These are phyloP conservation scores for Hylaea fasciaria DNA, from an alignment of 2,888 invertebrate genomes.

Conservation along the genomic window DNA sequence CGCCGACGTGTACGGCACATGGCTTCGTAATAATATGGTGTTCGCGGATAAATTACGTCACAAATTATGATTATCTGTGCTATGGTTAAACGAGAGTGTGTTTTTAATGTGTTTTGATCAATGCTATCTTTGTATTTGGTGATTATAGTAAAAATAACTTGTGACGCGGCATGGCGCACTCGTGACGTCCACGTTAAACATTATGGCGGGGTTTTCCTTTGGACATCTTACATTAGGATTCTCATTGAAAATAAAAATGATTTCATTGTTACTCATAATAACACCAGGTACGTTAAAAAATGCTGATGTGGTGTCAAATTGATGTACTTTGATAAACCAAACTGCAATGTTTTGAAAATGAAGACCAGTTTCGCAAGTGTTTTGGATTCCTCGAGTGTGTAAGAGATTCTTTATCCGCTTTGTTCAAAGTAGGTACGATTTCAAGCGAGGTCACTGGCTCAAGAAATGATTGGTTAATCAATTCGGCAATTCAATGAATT, in stretches of 20 bases:
- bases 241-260: conserved; percentile 1
- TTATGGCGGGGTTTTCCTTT: conserved; percentile 73
- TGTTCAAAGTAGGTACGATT: conserved; percentile 74
- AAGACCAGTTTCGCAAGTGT: conserved; percentile 48
- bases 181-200: conserved; percentile 79
- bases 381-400: conserved; percentile 52
- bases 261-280: neutral
- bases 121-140: conserved; percentile 12
- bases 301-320: conserved; percentile 26
- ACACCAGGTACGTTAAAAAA: conserved; percentile 1
- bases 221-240: conserved; percentile 32
- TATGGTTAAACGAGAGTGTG: conserved; percentile 64
- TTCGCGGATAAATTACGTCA: conserved; percentile 71
- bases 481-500: conserved; percentile 61
- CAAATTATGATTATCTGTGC: conserved; percentile 57
- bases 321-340: conserved; percentile 46
- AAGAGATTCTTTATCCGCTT: conserved; percentile 59
- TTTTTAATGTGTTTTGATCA: conserved; percentile 52
- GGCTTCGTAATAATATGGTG: conserved; percentile 78
- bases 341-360: conserved; percentile 44
- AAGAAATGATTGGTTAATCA: conserved; percentile 75
- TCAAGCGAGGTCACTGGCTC: conserved; percentile 74
- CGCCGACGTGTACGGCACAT: conserved; percentile 83
- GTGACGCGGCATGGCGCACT: conserved; percentile 57
- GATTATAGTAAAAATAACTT: conserved; percentile 14